Percentiles rank a stretch among this genome's conserved stretches.
phyloP scores from a whole-genome alignment of 2,888 invertebrate genomes.

The Amphipoea lucens region DNA sequence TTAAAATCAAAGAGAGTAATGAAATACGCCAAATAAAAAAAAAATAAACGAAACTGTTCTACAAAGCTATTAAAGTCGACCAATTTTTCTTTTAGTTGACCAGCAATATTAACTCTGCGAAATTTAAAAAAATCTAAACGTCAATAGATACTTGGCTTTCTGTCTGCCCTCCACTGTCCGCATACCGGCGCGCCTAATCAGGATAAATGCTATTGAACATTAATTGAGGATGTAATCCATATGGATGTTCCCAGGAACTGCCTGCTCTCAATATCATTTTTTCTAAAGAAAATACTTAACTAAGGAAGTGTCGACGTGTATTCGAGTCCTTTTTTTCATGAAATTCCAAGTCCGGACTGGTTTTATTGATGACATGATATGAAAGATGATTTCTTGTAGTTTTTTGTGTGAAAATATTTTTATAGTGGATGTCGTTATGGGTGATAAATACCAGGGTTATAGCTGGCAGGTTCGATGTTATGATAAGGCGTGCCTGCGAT shows the following conservation, averaged over 20 bases:
- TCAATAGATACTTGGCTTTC: slow-evolving; percentile 20
- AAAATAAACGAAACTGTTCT: neutral
- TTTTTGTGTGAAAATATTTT: slow-evolving; percentile 59
- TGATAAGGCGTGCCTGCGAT: slow-evolving; percentile 51
- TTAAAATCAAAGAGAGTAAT: neutral
- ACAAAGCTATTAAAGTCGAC: neutral
- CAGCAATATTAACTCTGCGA: neutral
- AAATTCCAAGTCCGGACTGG: slow-evolving; percentile 48
- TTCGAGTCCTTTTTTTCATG: slow-evolving; percentile 49
- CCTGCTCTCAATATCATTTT: slow-evolving; percentile 65
- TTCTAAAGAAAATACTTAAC: slow-evolving; percentile 57
- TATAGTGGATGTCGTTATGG: slow-evolving; percentile 51
- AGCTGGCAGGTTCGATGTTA: slow-evolving; percentile 37
- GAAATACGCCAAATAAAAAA: neutral
- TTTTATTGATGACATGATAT: slow-evolving; percentile 58
- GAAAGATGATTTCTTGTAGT: slow-evolving; percentile 52
- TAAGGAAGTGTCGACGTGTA: slow-evolving; percentile 59
- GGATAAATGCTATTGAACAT: slow-evolving; percentile 74
- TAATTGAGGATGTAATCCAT: slow-evolving; percentile 77
- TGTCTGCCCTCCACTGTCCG: neutral
- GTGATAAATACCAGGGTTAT: slow-evolving; percentile 63
- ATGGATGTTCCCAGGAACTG: slow-evolving; percentile 68
- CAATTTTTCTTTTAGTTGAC: neutral
- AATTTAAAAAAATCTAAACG: neutral
- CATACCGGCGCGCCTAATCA: slow-evolving; percentile 69